phyloP scores from a whole-genome alignment of 2,113 vertebrate genomes.

The Oryzias celebensis region DNA sequence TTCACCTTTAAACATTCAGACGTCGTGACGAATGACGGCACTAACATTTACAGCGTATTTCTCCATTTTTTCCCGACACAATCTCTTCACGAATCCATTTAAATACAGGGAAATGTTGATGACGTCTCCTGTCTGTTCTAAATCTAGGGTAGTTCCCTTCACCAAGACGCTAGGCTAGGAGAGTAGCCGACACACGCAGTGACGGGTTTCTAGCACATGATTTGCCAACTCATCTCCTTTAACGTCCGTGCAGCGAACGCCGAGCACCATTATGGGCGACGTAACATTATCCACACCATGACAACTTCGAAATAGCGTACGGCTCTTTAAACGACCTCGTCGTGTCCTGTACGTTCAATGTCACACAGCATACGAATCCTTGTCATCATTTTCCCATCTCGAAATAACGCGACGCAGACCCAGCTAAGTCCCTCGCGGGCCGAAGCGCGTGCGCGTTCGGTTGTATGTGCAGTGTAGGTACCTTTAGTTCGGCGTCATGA shows the following conservation, averaged over 20 bases:
- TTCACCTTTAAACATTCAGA: too few species aligned
- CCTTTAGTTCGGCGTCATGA: slow-evolving; percentile 74
- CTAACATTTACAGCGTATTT: slow-evolving; percentile 59
- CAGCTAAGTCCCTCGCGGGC: neutral
- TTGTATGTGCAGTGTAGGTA: slow-evolving; percentile 50
- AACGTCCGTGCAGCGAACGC: slow-evolving; percentile 13
- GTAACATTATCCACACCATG: slow-evolving; percentile 18
- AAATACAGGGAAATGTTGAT: slow-evolving; percentile 83
- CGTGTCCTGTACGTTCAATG: slow-evolving; percentile 79
- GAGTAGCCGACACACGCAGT: slow-evolving; percentile 54
- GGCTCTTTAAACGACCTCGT: slow-evolving; percentile 74
- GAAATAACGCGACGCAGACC: slow-evolving; percentile 22
- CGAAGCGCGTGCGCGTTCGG: neutral
- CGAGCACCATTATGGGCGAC: slow-evolving; percentile 2
- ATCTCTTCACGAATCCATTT: slow-evolving; percentile 83
- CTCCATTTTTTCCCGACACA: slow-evolving; percentile 68
- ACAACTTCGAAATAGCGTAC: slow-evolving; percentile 40
- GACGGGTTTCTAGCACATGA: slow-evolving; percentile 36
- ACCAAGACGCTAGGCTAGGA: slow-evolving; percentile 68
- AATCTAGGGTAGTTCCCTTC: slow-evolving; percentile 72
- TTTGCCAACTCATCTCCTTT: slow-evolving; percentile 25
- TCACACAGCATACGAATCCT: slow-evolving; percentile 67
- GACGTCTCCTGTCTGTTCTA: slow-evolving; percentile 79
- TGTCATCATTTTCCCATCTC: slow-evolving; percentile 62
- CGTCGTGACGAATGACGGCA: neutral